Evolutionary conservation across 2,113 vertebrate genomes (phyloP).

Genomic region (Limnothrissa miodon): DNA sequence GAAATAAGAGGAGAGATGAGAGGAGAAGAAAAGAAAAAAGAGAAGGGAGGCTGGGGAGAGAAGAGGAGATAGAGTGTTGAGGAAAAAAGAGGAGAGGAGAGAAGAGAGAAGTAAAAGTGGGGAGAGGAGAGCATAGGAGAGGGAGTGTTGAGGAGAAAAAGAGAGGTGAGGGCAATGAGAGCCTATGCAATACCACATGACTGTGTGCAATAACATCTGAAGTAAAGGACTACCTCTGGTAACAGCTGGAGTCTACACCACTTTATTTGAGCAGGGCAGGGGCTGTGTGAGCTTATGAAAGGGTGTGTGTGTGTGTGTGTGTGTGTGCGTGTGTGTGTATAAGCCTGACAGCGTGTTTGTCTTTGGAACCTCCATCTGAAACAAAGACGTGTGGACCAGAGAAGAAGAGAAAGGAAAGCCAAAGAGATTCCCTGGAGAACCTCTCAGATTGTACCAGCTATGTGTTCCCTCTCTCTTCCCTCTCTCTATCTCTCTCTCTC

Average conservation of each 20-base stretch:
- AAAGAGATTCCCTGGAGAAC: not conserved
- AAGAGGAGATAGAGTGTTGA: not conserved
- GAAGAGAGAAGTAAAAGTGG: not conserved
- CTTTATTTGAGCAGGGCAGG: not conserved
- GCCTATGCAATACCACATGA: not conserved
- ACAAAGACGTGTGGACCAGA: slow-evolving; percentile 16
- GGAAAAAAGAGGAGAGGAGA: not conserved
- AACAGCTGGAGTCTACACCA: not conserved
- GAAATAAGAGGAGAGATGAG: not conserved
- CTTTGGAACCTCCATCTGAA: not conserved
- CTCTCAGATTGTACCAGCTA: slow-evolving; percentile 23
- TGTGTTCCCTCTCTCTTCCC: slow-evolving; percentile 10
- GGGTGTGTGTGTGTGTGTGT: not conserved
- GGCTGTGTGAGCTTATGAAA: no score
- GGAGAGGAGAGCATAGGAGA: no score
- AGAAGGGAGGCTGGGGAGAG: not conserved
- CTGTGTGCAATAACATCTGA: no score
- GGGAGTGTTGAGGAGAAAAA: no score
- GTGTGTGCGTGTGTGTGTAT: not conserved
- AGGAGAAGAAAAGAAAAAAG: not conserved
- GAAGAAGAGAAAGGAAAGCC: slow-evolving; percentile 7
- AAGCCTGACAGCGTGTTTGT: not conserved
- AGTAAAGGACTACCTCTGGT: not conserved
- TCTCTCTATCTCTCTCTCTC: slow-evolving; percentile 17
- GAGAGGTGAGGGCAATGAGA: not conserved